Evolutionary conservation across 1,140 invertebrate species (phyloP).

Genomic region (Octopus sinensis): DNA sequence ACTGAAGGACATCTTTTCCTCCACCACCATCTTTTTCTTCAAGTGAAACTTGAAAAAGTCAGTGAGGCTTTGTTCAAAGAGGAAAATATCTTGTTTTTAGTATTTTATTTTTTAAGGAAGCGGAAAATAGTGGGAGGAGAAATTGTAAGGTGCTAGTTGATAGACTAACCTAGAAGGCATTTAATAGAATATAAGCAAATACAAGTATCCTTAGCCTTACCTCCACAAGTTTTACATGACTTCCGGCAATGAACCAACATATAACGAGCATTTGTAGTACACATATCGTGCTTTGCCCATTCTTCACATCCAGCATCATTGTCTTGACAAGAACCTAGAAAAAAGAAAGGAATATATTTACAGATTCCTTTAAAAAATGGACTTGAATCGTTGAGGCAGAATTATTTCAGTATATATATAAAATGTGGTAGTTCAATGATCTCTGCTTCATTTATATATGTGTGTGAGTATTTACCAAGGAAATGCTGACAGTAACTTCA

Average conservation of each 20-base stretch:
- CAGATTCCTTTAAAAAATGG: not conserved
- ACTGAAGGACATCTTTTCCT: too few species aligned
- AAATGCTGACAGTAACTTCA: too few species aligned
- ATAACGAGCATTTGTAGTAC: slow-evolving; percentile 30
- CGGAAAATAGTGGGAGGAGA: not conserved
- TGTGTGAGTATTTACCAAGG: too few species aligned
- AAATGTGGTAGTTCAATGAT: not conserved
- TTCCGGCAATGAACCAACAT: slow-evolving; percentile 28
- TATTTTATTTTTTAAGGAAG: not conserved
- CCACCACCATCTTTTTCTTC: too few species aligned
- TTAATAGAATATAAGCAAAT: not conserved
- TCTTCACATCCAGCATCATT: slow-evolving; percentile 22
- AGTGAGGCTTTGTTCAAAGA: not conserved
- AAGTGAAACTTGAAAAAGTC: not conserved
- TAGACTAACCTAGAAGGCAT: not conserved
- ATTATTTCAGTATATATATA: not conserved
- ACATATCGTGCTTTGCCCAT: slow-evolving; percentile 31
- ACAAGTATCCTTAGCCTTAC: slow-evolving; percentile 12
- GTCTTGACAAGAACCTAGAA: slow-evolving; percentile 30
- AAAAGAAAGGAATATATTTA: not conserved
- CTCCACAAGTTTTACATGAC: slow-evolving; percentile 34
- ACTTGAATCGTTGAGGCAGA: not conserved
- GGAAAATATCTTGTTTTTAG: not conserved
- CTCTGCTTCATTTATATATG: too few species aligned
- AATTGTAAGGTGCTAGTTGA: not conserved